Percentiles rank a stretch among this genome's conserved stretches.
phyloP scores from a whole-genome alignment of 2,797 vertebrate species.

The Oreochromis grahami region DNA sequence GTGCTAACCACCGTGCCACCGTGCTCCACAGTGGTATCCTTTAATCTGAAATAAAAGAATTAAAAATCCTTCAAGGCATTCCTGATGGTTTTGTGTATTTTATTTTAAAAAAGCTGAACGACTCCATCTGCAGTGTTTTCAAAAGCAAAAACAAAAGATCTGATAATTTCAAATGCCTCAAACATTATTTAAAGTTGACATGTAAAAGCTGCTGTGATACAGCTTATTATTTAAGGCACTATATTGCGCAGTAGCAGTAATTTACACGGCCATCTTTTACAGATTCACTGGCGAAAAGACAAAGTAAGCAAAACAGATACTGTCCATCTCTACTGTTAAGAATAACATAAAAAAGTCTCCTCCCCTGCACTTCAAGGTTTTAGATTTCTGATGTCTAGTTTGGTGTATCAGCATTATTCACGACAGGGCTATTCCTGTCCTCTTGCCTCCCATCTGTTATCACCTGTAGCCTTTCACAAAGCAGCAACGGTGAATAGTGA shows the following conservation, averaged over 20 bases:
- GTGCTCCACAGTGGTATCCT: not conserved
- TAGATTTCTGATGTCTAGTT: slow-evolving; percentile 5
- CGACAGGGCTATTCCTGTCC: not conserved
- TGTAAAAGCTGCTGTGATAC: not conserved
- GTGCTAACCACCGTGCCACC: too few relatives aligned
- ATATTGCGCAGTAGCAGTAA: not conserved
- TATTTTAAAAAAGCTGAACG: rapidly evolving
- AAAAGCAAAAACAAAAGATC: not conserved
- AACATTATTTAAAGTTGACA: not conserved
- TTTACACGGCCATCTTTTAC: not conserved
- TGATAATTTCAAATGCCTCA: not conserved
- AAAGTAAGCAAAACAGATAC: not conserved
- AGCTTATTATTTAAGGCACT: not conserved
- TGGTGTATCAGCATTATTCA: slow-evolving; percentile 10
- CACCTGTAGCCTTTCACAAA: slow-evolving; percentile 12
- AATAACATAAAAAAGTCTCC: not conserved
- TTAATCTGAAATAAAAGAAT: not conserved
- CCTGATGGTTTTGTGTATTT: not conserved
- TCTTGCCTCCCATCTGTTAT: slow-evolving; percentile 22
- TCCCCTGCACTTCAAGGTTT: not conserved
- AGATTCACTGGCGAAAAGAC: not conserved
- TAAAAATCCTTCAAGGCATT: not conserved
- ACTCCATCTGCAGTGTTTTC: not conserved
- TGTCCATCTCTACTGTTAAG: not conserved
- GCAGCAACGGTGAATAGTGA: not conserved